Conservation (phyloP, 1,140 invertebrate species). For the Euborellia annulipes region DNA sequence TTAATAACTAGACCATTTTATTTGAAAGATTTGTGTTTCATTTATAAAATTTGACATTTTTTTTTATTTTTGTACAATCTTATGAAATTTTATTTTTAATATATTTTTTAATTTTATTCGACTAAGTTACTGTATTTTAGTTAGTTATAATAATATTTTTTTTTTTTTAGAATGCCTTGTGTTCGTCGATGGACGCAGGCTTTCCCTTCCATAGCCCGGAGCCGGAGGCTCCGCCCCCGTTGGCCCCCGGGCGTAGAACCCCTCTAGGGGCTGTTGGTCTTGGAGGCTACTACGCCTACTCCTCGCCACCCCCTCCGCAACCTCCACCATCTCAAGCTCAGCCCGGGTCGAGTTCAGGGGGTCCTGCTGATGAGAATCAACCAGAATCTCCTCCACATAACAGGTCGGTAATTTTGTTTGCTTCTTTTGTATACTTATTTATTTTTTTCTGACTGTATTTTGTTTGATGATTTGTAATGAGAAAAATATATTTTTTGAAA, state of each 20-base stretch:
- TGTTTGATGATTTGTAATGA: too few species aligned
- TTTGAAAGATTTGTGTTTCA: too few species aligned
- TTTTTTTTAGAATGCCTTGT: constrained; percentile 1
- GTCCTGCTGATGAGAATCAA: constrained; percentile 59
- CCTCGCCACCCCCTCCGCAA: constrained; percentile 30
- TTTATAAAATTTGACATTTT: too few species aligned
- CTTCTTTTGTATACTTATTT: too few species aligned
- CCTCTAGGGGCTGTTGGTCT: constrained; percentile 65
- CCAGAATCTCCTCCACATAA: constrained; percentile 35
- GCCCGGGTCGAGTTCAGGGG: background rate
- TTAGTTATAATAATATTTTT: too few species aligned
- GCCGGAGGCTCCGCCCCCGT: constrained; percentile 4
- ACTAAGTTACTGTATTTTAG: too few species aligned
- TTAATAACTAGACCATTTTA: too few species aligned
- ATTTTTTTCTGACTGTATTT: too few species aligned
- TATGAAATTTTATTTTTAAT: too few species aligned
- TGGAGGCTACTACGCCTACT: constrained; percentile 53
- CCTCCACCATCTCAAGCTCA: constrained; percentile 1
- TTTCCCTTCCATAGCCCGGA: background rate
- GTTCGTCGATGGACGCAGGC: background rate
- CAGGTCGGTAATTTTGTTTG: constrained; percentile 16
- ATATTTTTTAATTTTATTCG: too few species aligned
- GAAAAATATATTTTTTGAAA: too few species aligned
- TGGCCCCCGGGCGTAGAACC: constrained; percentile 53
- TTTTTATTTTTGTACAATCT: too few species aligned